These are phyloP conservation scores for Hydrozoanthus tunicans DNA, from an alignment of 64 coral and sea anemone genomes.

Conservation along the genomic window DNA sequence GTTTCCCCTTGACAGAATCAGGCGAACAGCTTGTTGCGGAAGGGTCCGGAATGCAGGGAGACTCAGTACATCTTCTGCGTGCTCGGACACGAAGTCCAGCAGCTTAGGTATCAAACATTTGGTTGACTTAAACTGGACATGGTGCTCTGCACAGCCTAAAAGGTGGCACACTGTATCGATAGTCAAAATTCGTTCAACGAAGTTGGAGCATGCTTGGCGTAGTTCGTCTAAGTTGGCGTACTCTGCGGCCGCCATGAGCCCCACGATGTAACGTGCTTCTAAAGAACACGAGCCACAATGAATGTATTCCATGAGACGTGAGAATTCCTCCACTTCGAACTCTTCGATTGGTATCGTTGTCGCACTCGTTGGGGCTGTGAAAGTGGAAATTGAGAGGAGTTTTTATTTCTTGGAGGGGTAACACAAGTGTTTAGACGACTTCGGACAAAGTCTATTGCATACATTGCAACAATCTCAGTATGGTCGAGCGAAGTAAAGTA, in stretches of 20 bases:
- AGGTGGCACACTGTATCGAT: conserved; percentile 60
- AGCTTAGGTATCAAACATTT: conserved; percentile 68
- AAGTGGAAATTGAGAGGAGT: not conserved
- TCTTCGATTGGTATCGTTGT: conserved; percentile 59
- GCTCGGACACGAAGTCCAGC: conserved; percentile 61
- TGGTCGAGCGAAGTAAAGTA: too few species aligned
- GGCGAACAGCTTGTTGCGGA: conserved; percentile 55
- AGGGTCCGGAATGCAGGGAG: conserved; percentile 54
- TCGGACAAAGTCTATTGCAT: too few species aligned
- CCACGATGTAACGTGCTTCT: conserved; percentile 56
- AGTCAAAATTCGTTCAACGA: conserved; percentile 48
- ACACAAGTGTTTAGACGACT: not conserved
- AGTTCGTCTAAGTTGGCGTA: conserved; percentile 63
- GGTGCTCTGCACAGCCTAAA: conserved; percentile 56
- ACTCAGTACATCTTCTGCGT: conserved; percentile 60
- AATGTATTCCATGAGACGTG: conserved; percentile 66
- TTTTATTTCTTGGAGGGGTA: not conserved
- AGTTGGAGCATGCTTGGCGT: conserved; percentile 45
- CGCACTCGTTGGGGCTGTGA: conserved; percentile 5
- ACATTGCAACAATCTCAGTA: too few species aligned
- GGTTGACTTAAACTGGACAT: conserved; percentile 68
- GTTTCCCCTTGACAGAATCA: conserved; percentile 58
- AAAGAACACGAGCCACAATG: conserved; percentile 59
- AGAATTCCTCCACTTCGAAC: conserved; percentile 61
- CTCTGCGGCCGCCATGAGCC: conserved; percentile 63